phyloP scores from a whole-genome alignment of 2,797 vertebrate species.

The Tokudaia muenninki region DNA sequence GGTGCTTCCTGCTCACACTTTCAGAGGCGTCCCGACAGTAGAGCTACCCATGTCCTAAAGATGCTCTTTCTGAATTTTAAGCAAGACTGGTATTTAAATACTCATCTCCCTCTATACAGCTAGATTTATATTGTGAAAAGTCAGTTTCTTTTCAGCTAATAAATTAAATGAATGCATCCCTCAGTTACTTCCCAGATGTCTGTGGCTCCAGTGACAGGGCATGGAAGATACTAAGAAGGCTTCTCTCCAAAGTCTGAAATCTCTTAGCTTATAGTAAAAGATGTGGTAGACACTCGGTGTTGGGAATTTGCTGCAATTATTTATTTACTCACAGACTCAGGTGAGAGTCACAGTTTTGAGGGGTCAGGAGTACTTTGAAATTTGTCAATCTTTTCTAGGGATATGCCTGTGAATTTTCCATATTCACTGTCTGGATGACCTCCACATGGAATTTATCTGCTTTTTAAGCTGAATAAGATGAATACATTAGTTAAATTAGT shows the following conservation, averaged over 20 bases:
- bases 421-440: not conserved
- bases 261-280: slow-evolving; percentile 49
- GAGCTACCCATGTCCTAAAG: slow-evolving; percentile 31
- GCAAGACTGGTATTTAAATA: not conserved
- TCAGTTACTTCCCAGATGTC: slow-evolving; percentile 57
- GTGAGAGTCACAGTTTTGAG: not conserved
- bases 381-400: not conserved
- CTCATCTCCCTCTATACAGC: not conserved
- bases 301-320: slow-evolving; percentile 16
- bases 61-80: slow-evolving; percentile 56
- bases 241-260: not conserved
- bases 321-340: slow-evolving; percentile 25
- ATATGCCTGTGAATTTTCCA: not conserved
- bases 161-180: slow-evolving; percentile 10
- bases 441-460: not conserved
- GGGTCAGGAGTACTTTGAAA: not conserved
- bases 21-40: not conserved
- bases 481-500: slow-evolving; percentile 28
- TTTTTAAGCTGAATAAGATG: slow-evolving; percentile 54
- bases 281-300: slow-evolving; percentile 48
- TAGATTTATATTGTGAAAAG: slow-evolving; percentile 26
- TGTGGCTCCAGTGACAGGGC: not conserved
- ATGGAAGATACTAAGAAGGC: not conserved
- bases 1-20: not conserved
- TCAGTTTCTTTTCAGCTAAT: slow-evolving; percentile 28